Evolutionary conservation across 2,888 invertebrate species (phyloP), one percentile per base, ranked within the genome.

Genomic region (Tetragonisca angustula): DNA sequence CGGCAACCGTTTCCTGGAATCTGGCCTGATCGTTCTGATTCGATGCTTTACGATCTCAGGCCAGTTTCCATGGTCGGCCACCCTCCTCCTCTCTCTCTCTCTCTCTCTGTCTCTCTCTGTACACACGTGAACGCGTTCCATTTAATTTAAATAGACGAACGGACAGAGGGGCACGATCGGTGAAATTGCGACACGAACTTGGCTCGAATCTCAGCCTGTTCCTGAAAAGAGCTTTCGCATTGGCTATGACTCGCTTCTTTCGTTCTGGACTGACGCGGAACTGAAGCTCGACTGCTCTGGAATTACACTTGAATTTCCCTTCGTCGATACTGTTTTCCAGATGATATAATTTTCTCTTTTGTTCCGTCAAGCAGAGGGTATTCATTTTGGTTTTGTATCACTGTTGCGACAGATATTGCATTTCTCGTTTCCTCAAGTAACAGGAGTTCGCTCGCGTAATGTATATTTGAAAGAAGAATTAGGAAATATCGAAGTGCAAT

Each of bases 1-100:
- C 79, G 83, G 80, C 67, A 76, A 79, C 36, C 81, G 81, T 72
- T 75, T 82, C 68, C 77, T 82, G 85, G 83, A 86, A 80, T 82
- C 85, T 61, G 59, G 76, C 85, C 86, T 43, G 86, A 83, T 86
- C 83, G 79, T 52, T n/a, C 56, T 68, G 69, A 79, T 85, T 75
- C 85, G 56, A 64, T 76, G 76, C 83, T 76, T 76, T 83, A 79
- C 84, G 79, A 79, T 83, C 32, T n/a, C 21, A 61, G 43, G 69
- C 76, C 81, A 59, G 81, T 69, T 81, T 69, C 81, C n/a, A 65
- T 59, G 43, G 17, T 65, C 32, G 13, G 32, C 24, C 27, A 49
- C 24, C 43, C 32, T 27, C 9, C 32, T 36, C n/a, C 67, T 11
- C 3, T 11, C 17, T 49, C 19, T 49, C 32, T 32, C 3, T 32